These are phyloP conservation scores for Ivindomyrus marchei DNA, from an alignment of 2,113 vertebrate species.

Conservation along the genomic window DNA sequence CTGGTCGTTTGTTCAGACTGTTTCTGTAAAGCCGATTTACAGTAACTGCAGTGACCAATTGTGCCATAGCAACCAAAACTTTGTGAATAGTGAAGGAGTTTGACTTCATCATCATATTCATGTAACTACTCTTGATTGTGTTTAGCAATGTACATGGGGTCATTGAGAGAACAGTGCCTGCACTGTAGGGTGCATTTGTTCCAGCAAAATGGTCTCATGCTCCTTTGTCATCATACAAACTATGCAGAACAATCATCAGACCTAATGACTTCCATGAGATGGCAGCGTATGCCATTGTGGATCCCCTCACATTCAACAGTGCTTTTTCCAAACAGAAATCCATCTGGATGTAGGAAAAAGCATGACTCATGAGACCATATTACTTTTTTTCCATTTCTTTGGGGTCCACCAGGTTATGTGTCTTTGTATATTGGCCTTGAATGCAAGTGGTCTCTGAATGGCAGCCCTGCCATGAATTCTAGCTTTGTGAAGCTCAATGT, in stretches of 20 bases:
- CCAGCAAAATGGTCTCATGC: not conserved
- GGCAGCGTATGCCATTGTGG: not conserved
- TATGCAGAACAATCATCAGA: not conserved
- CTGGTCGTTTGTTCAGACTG: not conserved
- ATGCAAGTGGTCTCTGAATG: not conserved
- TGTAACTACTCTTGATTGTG: not conserved
- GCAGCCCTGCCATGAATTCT: not conserved
- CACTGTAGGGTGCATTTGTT: not conserved
- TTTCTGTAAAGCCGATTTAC: not conserved
- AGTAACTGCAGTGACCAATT: not conserved
- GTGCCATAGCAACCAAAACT: not conserved
- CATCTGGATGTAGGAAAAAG: not conserved
- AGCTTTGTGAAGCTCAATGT: constrained; percentile 6
- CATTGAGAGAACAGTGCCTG: not conserved
- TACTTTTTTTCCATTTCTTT: not conserved
- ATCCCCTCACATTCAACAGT: not conserved
- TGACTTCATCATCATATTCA: not conserved
- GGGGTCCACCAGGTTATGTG: not conserved
- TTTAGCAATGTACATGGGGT: not conserved
- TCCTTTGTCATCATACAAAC: not conserved
- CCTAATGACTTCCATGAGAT: not conserved
- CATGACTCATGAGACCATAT: not conserved
- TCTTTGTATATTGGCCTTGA: not conserved
- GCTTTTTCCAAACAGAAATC: not conserved
- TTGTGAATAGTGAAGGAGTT: not conserved